Percentiles rank a stretch among this genome's conserved stretches.
Conservation (phyloP, 2,797 vertebrate species). For the Malurus leucopterus region DNA sequence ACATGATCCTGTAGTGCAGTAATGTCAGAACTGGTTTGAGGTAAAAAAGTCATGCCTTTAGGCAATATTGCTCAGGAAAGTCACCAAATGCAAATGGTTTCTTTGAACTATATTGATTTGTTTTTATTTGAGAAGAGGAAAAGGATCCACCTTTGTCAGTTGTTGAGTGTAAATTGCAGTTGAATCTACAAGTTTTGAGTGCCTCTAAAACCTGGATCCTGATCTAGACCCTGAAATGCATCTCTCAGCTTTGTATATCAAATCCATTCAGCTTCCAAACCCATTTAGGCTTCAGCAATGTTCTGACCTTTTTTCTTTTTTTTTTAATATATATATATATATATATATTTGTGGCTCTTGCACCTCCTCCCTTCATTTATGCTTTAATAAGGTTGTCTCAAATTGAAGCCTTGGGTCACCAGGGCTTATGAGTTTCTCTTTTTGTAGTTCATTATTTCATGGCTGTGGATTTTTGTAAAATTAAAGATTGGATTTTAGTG, state of each 20-base stretch:
- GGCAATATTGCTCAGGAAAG: not conserved
- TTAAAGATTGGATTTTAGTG: not conserved
- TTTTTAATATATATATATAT: too few species aligned
- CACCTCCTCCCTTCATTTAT: not conserved
- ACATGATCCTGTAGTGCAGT: slow-evolving; percentile 9
- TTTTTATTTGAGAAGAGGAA: not conserved
- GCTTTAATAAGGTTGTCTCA: not conserved
- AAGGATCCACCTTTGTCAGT: not conserved
- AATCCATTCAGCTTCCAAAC: not conserved
- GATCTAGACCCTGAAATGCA: not conserved
- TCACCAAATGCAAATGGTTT: slow-evolving; percentile 35
- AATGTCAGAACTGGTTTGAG: slow-evolving; percentile 52
- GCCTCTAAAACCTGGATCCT: not conserved
- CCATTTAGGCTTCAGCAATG: accelerated
- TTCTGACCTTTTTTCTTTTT: not conserved
- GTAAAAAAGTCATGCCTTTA: slow-evolving; percentile 20
- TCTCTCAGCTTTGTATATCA: not conserved
- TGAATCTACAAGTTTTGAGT: not conserved
- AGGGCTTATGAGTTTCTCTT: not conserved
- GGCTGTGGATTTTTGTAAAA: not conserved
- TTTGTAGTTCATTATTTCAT: not conserved
- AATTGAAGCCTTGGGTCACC: not conserved
- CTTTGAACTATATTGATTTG: not conserved
- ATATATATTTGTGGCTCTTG: not conserved
- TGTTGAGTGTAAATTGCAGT: not conserved